Conservation (phyloP, 2,888 invertebrate genomes). For the Microplitis manilae region DNA sequence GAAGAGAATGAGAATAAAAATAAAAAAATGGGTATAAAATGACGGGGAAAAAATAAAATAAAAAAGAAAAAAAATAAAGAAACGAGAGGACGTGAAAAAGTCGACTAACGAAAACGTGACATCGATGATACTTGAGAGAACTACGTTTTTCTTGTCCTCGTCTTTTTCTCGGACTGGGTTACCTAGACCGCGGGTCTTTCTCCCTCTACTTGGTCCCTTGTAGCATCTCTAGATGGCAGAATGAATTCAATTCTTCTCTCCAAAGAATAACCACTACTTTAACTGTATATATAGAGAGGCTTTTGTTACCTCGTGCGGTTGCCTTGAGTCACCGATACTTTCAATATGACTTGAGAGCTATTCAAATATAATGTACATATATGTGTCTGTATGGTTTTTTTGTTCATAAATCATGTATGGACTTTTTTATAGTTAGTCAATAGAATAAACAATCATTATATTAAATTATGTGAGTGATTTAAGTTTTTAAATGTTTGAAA, state of each 20-base stretch:
- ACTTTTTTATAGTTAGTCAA: conserved; percentile 1
- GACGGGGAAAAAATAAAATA: conserved; percentile 17
- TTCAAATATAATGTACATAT: conserved; percentile 13
- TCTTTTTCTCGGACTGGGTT: conserved; percentile 3
- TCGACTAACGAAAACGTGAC: conserved; percentile 40
- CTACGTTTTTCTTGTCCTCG: conserved; percentile 8
- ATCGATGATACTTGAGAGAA: conserved; percentile 46
- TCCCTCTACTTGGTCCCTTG: no score
- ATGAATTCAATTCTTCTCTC: conserved; percentile 53
- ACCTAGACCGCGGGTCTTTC: no score
- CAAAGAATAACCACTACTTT: conserved; percentile 50
- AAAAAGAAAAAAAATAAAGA: conserved; percentile 32
- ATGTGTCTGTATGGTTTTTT: conserved; percentile 11
- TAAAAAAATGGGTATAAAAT: conserved; percentile 10
- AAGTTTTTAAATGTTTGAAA: not conserved
- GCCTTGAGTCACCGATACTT: conserved; percentile 25
- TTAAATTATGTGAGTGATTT: not conserved
- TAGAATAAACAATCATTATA: conserved; percentile 1
- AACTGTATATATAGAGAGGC: conserved; percentile 6
- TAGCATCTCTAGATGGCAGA: conserved; percentile 16
- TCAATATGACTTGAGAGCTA: conserved; percentile 13
- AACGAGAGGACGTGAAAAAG: conserved; percentile 21
- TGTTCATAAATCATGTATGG: not conserved
- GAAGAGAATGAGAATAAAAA: conserved; percentile 23
- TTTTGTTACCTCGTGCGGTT: conserved; percentile 22